These are phyloP conservation scores for Agonopterix arenella DNA, from an alignment of 2,888 invertebrate species.

Conservation along the genomic window DNA sequence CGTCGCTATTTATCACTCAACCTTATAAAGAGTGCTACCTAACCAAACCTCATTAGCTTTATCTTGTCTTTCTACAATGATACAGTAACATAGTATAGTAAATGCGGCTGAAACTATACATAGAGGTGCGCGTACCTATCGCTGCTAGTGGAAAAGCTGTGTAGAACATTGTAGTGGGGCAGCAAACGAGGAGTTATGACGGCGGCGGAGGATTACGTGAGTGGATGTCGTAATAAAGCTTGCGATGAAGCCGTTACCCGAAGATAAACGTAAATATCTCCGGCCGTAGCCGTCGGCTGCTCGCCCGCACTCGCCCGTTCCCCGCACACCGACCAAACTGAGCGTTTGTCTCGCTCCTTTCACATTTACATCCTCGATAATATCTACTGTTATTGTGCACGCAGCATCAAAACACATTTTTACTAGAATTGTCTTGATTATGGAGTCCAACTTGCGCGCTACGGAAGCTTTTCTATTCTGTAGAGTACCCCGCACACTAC, in stretches of 20 bases:
- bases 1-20: too few relatives aligned
- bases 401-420: background rate
- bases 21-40: too few relatives aligned
- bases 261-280: slow-evolving; percentile 76
- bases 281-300: slow-evolving; percentile 54
- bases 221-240: slow-evolving; percentile 77
- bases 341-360: slow-evolving; percentile 32
- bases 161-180: slow-evolving; percentile 67
- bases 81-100: background rate
- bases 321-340: slow-evolving; percentile 26
- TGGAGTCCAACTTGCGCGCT: background rate
- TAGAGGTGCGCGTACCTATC: slow-evolving; percentile 22
- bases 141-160: slow-evolving; percentile 58
- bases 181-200: slow-evolving; percentile 75
- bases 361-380: slow-evolving; percentile 32
- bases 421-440: background rate
- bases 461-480: background rate
- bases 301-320: slow-evolving; percentile 25
- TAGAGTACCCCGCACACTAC: background rate
- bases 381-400: slow-evolving; percentile 16
- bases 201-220: slow-evolving; percentile 74
- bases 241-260: slow-evolving; percentile 76
- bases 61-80: too few relatives aligned
- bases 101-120: background rate
- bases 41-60: too few relatives aligned